These are phyloP conservation scores for Pedionomus torquatus DNA, from an alignment of 2,113 vertebrate species.

Conservation along the genomic window DNA sequence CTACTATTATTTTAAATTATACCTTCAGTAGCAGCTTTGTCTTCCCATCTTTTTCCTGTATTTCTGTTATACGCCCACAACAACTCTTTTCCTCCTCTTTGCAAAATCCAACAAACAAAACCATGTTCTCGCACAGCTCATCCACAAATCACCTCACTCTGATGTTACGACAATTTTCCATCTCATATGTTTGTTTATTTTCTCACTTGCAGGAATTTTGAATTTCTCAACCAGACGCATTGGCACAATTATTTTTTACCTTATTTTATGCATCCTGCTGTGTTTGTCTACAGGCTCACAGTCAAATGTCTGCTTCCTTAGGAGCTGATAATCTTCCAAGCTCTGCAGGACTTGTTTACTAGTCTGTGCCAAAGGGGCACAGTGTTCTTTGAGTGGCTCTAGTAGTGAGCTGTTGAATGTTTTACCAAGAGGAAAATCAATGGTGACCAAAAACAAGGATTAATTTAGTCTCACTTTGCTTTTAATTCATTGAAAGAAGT, in stretches of 20 bases:
- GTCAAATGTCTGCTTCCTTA: constrained; percentile 65
- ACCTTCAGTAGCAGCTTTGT: neutral
- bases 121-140: neutral
- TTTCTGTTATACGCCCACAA: neutral
- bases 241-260: constrained; percentile 63
- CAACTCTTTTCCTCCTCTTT: neutral
- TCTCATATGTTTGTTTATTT: constrained; percentile 31
- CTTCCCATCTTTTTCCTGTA: neutral
- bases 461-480: neutral
- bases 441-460: neutral
- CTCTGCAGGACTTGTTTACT: constrained; percentile 37
- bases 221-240: constrained; percentile 53
- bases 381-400: constrained; percentile 2
- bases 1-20: neutral
- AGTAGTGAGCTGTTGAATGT: neutral
- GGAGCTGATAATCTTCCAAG: constrained; percentile 39
- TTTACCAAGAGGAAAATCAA: constrained; percentile 29
- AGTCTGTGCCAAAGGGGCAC: neutral
- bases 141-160: neutral
- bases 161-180: constrained; percentile 8
- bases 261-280: constrained; percentile 57
- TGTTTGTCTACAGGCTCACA: constrained; percentile 54
- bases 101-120: neutral
- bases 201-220: constrained; percentile 49
- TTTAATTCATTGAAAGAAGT: neutral